These are phyloP conservation scores for Dione juno DNA, from an alignment of 2,888 invertebrate species.

Conservation along the genomic window DNA sequence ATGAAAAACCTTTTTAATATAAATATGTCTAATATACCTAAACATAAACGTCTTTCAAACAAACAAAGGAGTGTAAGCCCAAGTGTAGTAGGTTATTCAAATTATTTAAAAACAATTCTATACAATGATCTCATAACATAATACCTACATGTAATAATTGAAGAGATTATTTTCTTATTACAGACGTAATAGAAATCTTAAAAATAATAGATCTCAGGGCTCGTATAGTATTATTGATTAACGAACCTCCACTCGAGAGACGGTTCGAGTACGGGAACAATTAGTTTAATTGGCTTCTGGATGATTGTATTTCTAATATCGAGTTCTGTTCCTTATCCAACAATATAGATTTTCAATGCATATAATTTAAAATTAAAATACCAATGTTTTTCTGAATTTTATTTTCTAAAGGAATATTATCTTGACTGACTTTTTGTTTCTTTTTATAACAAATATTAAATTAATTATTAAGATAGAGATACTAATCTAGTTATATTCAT, in stretches of 20 bases:
- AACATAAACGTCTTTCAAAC: no score
- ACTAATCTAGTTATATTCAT: no score
- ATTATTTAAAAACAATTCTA: neutral
- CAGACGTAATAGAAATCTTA: neutral
- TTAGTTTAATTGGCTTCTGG: constrained; percentile 5
- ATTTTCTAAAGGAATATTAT: no score
- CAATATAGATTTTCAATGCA: neutral
- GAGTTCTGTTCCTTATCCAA: neutral
- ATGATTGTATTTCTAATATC: constrained; percentile 7
- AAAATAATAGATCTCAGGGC: neutral
- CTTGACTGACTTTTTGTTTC: no score
- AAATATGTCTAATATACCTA: neutral
- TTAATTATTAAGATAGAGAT: no score
- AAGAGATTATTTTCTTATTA: neutral
- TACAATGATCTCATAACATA: neutral
- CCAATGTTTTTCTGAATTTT: no score
- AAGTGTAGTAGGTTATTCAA: no score
- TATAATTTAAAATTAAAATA: neutral
- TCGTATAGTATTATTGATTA: constrained; percentile 7
- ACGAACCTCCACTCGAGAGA: neutral
- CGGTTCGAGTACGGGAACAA: constrained; percentile 15
- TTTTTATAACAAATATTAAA: no score
- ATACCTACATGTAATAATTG: neutral
- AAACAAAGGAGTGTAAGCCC: no score
- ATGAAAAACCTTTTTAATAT: neutral